A percentile compares a stretch with the other conserved stretches of the same genome.
Conservation (phyloP, 2,888 invertebrate species). For the Torymus tubicola region DNA sequence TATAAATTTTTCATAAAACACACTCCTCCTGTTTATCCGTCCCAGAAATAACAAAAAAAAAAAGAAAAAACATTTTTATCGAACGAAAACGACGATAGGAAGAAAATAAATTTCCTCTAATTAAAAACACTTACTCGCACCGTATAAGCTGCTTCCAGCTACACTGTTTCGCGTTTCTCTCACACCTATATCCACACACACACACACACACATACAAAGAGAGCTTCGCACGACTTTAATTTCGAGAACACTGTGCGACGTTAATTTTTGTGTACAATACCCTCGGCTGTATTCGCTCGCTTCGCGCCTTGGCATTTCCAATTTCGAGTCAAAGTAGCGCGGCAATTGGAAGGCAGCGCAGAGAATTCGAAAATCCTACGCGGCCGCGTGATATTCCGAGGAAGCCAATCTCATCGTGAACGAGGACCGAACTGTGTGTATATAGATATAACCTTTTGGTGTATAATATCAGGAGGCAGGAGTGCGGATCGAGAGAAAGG, state of each 20-base stretch:
- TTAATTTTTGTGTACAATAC: slow-evolving; percentile 45
- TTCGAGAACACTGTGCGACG: slow-evolving; percentile 10
- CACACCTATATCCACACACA: too few relatives aligned
- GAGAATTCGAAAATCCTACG: slow-evolving; percentile 2
- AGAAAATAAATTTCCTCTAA: not conserved
- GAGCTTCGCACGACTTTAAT: slow-evolving; percentile 20
- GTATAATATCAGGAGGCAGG: not conserved
- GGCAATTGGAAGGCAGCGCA: slow-evolving; percentile 37
- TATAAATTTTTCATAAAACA: too few relatives aligned
- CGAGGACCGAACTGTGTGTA: not conserved
- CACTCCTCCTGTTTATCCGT: too few relatives aligned
- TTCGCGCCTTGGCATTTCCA: slow-evolving; percentile 44
- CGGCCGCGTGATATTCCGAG: slow-evolving; percentile 16
- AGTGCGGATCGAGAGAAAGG: not conserved
- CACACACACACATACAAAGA: too few relatives aligned
- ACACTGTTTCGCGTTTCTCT: too few relatives aligned
- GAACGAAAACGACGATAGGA: not conserved
- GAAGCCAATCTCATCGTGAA: slow-evolving; percentile 34
- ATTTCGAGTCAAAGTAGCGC: slow-evolving; percentile 50
- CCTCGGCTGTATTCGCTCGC: not conserved
- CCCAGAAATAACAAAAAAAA: too few relatives aligned
- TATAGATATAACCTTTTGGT: not conserved
- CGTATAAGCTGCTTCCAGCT: not conserved
- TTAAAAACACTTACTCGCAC: not conserved
- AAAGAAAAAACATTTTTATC: not conserved